Base-by-base conservation (phyloP, 2,888 invertebrate genomes). In the Linnaemya tessellans region DNA sequence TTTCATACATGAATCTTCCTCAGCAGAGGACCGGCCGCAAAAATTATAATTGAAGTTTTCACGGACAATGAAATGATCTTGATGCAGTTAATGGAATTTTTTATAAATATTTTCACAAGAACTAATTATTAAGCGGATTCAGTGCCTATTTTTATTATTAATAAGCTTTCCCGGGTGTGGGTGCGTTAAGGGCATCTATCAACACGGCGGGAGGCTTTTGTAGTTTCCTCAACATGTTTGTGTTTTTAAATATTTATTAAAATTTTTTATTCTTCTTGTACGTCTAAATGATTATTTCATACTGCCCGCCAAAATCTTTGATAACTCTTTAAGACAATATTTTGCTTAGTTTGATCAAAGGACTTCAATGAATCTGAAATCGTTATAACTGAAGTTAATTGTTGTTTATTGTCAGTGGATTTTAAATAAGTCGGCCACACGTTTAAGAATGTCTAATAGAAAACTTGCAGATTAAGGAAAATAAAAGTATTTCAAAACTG, bases 241-340 rank as follows among this genome's bases (percentile, higher is more conserved):
- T 64, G 13, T 41, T 35, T 68, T 56, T 30, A 65, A 43, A 46
- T 46, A 38, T 67, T 64, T 80, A 58, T 62, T 18, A 25, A 15
- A 77, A 58, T 38, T 67, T 25, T 22, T 41, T 22, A 13, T 73
- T 58, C 22, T 51, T 46, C 8, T 46, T 13, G 1, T 11, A n/a
- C 3, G 43, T 9, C 41, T 18, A 49, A 78, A 54, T 41, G 43
- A 18, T 18, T 73, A 13, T 30, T 30, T 30, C 15, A 15, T 74
- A 49, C 41, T 43, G 54, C n/a, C n/a, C n/a, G n/a, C n/a, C n/a
- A 79, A 65, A 18, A 49, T 0, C 65, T 82, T 82, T 71, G 58
- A 71, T 65, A 65, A 67, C n/a, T 82, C 43, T 10, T 79, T 67
- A 82, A 56, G 64, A 51, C 71, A 85, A 80, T 80, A 82, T 85